phyloP scores from a whole-genome alignment of 2,888 invertebrate species.

The Xestia c-nigrum region DNA sequence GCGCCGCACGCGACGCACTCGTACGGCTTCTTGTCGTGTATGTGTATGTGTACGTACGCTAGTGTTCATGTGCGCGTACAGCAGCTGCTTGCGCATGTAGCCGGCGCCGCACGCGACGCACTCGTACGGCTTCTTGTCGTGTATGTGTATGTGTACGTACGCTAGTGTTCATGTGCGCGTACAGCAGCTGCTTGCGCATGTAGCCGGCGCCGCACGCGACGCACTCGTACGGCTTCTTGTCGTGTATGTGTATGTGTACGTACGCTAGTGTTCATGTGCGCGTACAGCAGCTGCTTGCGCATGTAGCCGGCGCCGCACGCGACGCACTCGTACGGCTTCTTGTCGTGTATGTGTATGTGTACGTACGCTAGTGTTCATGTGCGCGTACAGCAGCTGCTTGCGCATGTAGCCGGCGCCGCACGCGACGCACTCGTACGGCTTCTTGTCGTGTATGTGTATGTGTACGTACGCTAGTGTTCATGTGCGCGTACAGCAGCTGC shows the following conservation, averaged over 20 bases:
- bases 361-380: slow-evolving; percentile 92
- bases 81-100: too few species aligned
- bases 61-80: too few species aligned
- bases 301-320: slow-evolving; percentile 81
- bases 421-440: slow-evolving; percentile 95
- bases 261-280: too few species aligned
- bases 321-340: too few species aligned
- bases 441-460: slow-evolving; percentile 90
- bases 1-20: slow-evolving; percentile 95
- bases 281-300: too few species aligned
- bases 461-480: not conserved
- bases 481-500: too few species aligned
- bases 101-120: slow-evolving; percentile 81
- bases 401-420: slow-evolving; percentile 96
- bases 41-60: not conserved
- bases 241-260: slow-evolving; percentile 68
- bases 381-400: slow-evolving; percentile 94
- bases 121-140: too few species aligned
- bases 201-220: slow-evolving; percentile 95
- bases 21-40: slow-evolving; percentile 94
- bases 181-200: slow-evolving; percentile 95
- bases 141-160: slow-evolving; percentile 74
- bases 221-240: slow-evolving; percentile 97
- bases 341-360: not conserved
- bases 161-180: slow-evolving; percentile 94